Evolutionary conservation across 2,888 invertebrate genomes (phyloP), one percentile per base, ranked within the genome.

Genomic region (Eledona agricola): DNA sequence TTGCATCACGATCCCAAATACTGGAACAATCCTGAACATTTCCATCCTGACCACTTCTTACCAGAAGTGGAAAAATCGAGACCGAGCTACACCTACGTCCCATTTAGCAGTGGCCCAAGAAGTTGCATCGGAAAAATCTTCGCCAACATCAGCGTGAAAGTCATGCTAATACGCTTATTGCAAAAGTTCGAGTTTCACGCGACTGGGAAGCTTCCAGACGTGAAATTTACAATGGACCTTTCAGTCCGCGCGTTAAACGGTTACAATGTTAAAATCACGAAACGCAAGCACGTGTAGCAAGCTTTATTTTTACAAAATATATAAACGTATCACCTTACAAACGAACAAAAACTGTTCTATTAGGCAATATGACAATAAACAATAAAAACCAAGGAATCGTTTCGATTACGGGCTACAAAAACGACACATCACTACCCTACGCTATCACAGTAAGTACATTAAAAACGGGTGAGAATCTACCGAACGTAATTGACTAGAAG

Each of bases 1-100:
- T 52, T 73, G 2, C 73, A 73, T 31, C 59, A 67, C 34, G 63
- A 69, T 62, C 54, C 63, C 6, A 38, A 10, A 71, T 69, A 69
- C 58, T 61, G 50, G 26, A 38, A 16, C 23, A 43, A 31, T 28
- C 23, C 19, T 2, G 15, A 31, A 1, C 16, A 31, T 6, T 31
- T 31, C 7, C 17, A 31, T 7, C 31, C 31, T 4, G 31, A 31
- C 15, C 31, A 31, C 9, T 31, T 31, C 17, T 7, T 31, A 15
- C 31, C 31, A 1, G 1, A 4, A 2, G 31, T 12, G 7, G 31
- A 31, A 31, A n/a, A 12, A 16, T 4, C 2, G 3, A 15, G 31
- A 6, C 31, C 15, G 7, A 4, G 7, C 1, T 31, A 1, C 10
- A 6, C 31, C 2, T 31, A 31, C 31, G 17, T 31, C 2, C 31